These are phyloP conservation scores for Trissolcus brochymenae DNA, from an alignment of 2,888 invertebrate species.

Conservation along the genomic window DNA sequence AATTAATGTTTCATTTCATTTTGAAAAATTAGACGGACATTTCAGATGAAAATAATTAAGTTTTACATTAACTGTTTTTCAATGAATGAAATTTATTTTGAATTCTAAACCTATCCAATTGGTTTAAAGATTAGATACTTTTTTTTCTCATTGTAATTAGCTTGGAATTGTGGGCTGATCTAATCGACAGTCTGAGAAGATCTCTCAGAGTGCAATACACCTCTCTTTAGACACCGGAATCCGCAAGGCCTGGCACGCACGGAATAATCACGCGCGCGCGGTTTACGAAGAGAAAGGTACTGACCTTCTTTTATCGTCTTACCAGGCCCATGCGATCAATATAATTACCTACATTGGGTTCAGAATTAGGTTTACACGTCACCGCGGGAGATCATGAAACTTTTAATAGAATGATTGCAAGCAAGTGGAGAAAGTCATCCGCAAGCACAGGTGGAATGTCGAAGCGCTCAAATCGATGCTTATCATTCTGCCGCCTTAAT, in stretches of 20 bases:
- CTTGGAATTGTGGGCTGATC: too few relatives aligned
- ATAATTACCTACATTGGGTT: conserved; percentile 59
- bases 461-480: conserved; percentile 13
- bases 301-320: conserved; percentile 69
- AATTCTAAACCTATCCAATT: too few relatives aligned
- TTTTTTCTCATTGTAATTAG: neutral
- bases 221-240: conserved; percentile 32
- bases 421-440: conserved; percentile 57
- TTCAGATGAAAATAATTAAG: too few relatives aligned
- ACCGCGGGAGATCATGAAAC: conserved; percentile 57
- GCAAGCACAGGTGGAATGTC: conserved; percentile 51
- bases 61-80: too few relatives aligned
- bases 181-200: neutral
- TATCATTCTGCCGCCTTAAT: conserved; percentile 45
- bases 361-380: conserved; percentile 59
- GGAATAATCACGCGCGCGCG: conserved; percentile 56
- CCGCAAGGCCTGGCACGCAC: conserved; percentile 56
- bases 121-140: neutral
- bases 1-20: too few relatives aligned
- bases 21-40: too few relatives aligned
- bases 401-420: conserved; percentile 55
- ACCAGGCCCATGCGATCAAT: conserved; percentile 54
- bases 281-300: conserved; percentile 67
- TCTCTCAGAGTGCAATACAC: conserved; percentile 17
- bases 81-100: too few relatives aligned